These are phyloP conservation scores for Myotis yumanensis DNA, from an alignment of 2,113 vertebrate species.

Conservation along the genomic window DNA sequence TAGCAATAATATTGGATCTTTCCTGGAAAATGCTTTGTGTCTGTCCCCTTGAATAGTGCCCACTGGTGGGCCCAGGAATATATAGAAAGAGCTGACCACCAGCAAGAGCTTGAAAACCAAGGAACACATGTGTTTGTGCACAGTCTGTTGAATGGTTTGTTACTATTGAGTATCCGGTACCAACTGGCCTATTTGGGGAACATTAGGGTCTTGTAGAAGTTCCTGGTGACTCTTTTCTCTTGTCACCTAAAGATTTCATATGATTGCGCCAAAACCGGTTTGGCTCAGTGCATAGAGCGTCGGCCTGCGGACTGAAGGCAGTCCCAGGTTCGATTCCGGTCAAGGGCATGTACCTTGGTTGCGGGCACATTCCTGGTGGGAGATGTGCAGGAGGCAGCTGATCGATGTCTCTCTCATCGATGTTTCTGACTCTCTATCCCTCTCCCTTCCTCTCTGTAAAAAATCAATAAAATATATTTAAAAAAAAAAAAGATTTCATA, in stretches of 20 bases:
- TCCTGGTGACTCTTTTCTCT: neutral
- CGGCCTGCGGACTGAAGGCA: no score
- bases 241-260: neutral
- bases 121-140: neutral
- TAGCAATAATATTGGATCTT: neutral
- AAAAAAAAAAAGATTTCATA: neutral
- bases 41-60: neutral
- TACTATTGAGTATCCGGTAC: neutral
- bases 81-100: neutral
- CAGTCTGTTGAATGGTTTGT: neutral
- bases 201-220: neutral
- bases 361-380: no score
- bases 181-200: neutral
- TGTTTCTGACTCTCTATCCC: no score
- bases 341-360: no score
- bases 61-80: no score
- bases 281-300: no score
- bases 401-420: no score
- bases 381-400: no score
- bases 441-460: no score
- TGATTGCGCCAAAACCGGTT: no score
- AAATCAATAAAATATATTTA: no score
- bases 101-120: neutral
- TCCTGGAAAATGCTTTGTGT: neutral
- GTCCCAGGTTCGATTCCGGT: no score